These are phyloP conservation scores for Somateria mollissima DNA, from an alignment of 2,797 vertebrate genomes.

Conservation along the genomic window DNA sequence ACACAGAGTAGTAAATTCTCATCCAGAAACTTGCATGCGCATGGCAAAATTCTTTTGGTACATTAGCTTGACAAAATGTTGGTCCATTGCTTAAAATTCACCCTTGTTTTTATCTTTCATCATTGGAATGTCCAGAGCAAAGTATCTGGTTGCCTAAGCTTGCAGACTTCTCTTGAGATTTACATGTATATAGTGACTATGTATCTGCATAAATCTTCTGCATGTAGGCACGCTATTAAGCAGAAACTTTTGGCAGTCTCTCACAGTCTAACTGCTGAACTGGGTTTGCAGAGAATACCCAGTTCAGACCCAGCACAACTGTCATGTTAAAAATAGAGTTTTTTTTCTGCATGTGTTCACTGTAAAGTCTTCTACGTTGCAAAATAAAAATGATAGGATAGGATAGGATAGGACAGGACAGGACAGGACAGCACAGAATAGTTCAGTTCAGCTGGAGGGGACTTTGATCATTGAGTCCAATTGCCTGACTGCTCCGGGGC, in stretches of 20 bases:
- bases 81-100: not conserved
- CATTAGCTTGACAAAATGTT: not conserved
- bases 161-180: too few species aligned
- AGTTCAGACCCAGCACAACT: accelerated
- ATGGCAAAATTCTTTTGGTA: not conserved
- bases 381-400: not conserved
- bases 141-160: not conserved
- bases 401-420: too few species aligned
- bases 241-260: not conserved
- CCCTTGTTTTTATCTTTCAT: not conserved
- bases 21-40: not conserved
- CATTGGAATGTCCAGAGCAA: not conserved
- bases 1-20: not conserved
- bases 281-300: not conserved
- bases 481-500: not conserved
- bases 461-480: not conserved
- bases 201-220: not conserved
- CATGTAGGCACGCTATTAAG: not conserved
- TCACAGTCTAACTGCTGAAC: not conserved
- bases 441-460: not conserved
- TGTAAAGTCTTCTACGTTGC: not conserved
- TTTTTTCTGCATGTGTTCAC: not conserved
- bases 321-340: accelerated
- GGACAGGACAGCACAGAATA: too few species aligned
- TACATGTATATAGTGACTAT: too few species aligned